These are phyloP conservation scores for Calameuta pallipes DNA, from an alignment of 2,888 invertebrate genomes.

Conservation along the genomic window DNA sequence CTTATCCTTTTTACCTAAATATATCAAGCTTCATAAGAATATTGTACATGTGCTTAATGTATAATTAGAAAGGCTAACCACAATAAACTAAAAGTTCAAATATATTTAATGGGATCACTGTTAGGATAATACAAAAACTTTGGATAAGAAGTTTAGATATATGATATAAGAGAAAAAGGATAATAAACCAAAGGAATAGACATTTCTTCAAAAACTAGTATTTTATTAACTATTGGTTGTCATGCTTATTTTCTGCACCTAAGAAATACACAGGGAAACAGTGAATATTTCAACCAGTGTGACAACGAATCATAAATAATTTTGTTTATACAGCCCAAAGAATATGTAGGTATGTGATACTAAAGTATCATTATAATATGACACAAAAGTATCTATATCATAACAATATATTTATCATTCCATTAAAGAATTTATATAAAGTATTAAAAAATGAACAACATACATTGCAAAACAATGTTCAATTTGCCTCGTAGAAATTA, in stretches of 20 bases:
- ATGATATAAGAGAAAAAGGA: not conserved
- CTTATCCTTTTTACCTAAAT: conserved; percentile 57
- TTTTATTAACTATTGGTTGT: not conserved
- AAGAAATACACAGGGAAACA: not conserved
- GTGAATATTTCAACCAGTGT: not conserved
- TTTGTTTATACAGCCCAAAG: not conserved
- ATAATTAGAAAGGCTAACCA: not conserved
- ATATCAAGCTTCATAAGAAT: not conserved
- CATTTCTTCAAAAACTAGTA: not conserved
- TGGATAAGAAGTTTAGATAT: not conserved
- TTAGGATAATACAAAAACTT: not conserved
- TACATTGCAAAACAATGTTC: conserved; percentile 1
- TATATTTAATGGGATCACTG: not conserved
- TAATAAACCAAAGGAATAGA: too few species aligned
- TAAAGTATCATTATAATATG: not conserved
- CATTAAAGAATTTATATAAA: not conserved
- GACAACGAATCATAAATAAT: not conserved
- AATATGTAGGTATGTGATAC: not conserved
- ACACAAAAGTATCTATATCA: not conserved
- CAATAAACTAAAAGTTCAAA: not conserved
- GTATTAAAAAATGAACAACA: not conserved
- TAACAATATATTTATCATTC: not conserved
- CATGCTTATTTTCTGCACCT: not conserved
- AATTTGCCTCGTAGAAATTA: not conserved
- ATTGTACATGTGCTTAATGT: not conserved